Conservation (phyloP, 2,113 vertebrate species). For the Eolophus roseicapilla region DNA sequence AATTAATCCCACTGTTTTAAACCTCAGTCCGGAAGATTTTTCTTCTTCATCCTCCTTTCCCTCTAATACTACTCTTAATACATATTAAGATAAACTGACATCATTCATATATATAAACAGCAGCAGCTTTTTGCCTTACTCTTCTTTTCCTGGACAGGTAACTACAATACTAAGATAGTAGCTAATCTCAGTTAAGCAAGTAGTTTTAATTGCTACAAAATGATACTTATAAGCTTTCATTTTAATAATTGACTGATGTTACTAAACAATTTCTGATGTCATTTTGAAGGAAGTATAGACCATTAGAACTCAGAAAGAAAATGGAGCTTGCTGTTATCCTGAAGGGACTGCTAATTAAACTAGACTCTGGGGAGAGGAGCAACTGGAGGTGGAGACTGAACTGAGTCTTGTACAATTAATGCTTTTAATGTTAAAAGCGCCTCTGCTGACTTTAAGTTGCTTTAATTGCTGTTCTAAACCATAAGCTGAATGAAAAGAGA, state of each 20-base stretch:
- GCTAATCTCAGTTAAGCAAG: background rate
- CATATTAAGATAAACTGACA: background rate
- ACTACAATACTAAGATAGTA: background rate
- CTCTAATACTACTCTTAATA: background rate
- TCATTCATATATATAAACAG: background rate
- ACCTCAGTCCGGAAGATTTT: background rate
- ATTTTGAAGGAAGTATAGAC: background rate
- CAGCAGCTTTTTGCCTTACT: background rate
- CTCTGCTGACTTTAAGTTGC: background rate
- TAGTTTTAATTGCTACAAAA: constrained; percentile 3
- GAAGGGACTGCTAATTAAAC: constrained; percentile 25
- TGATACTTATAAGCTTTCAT: background rate
- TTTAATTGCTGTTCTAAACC: constrained; percentile 46
- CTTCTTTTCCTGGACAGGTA: background rate
- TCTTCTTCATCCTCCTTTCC: background rate
- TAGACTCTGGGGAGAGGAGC: background rate
- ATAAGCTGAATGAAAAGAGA: background rate
- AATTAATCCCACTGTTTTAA: background rate
- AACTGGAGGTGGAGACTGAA: background rate
- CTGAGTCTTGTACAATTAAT: background rate
- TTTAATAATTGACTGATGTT: background rate
- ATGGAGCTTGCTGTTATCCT: background rate
- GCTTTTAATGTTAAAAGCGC: background rate
- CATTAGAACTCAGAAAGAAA: background rate
- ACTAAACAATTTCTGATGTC: background rate